phyloP scores from a whole-genome alignment of 2,797 vertebrate genomes.

The Oreortyx pictus region DNA sequence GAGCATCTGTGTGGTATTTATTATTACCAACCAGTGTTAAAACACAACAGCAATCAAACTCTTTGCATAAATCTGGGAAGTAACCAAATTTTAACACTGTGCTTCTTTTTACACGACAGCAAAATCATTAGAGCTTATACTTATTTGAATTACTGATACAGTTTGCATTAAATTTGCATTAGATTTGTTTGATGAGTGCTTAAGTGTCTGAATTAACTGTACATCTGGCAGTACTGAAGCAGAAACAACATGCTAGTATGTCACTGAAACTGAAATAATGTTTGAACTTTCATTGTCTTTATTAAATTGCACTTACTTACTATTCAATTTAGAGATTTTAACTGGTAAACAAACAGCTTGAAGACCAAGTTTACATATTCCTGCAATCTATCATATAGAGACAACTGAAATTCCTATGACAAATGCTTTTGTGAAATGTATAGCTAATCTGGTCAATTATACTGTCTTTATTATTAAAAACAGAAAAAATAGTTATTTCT shows the following conservation, averaged over 20 bases:
- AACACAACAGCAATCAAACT: background rate
- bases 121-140: background rate
- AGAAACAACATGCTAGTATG: background rate
- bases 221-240: background rate
- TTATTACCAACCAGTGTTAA: background rate
- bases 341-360: background rate
- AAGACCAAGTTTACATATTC: background rate
- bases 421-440: background rate
- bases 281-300: background rate
- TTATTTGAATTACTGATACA: background rate
- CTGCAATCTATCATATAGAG: background rate
- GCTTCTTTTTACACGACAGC: background rate
- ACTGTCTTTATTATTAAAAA: background rate
- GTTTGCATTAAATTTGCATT: background rate
- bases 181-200: background rate
- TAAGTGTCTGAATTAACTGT: background rate
- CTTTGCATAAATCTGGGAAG: background rate
- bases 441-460: background rate
- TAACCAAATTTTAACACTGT: background rate
- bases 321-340: background rate
- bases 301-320: background rate
- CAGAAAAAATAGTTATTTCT: background rate
- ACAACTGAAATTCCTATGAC: background rate
- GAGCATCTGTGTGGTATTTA: background rate
- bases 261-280: background rate